Evolutionary conservation across 2,888 invertebrate species (phyloP), one percentile per base, ranked within the genome.

Genomic region (Volucella bombylans): DNA sequence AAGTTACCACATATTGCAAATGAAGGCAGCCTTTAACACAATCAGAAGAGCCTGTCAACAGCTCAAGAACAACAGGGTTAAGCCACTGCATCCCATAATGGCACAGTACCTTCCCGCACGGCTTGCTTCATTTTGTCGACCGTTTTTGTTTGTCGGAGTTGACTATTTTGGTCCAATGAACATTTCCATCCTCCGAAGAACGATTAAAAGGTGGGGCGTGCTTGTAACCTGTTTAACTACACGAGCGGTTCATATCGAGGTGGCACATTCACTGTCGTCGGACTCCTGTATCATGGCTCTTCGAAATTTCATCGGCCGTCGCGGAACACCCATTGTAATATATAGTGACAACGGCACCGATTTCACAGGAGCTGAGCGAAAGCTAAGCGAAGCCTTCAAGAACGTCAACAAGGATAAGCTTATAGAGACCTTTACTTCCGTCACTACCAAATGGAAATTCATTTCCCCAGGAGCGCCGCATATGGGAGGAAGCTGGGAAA

Each of bases 21-120:
- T n/a, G 50, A n/a, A 65, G 50, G 50, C 31, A 14, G 10, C 39
- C 31, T 10, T 65, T 9, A 65, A 65, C 23, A 11, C 15, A 47
- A 18, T 23, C 14, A 15, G 49, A 12, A 23, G 49, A 47, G 50
- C 11, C 4, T 65, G 39, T 11, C n/a, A 15, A 45, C 57, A n/a
- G 86, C 85, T 43, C 57, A 12, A 54, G 64, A 71, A 62, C 78
- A 0, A 49, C 87, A 8, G 87, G 87, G 1, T 86, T 86, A 3
- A 87, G 87, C 54, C 87, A 87, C 69, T 31, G 43, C 15, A 14
- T 12, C 65, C 49, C 23, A 9, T 12, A 14, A 55, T 59, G 47
- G 39, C 11, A 8, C 10, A 9, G 8, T 9, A 50, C 2, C 65
- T 38, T 6, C 12, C 12, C n/a, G 18, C 49, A 9, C 31, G 67